Evolutionary conservation across 2,113 vertebrate species (phyloP), one percentile per base, ranked within the genome.

Genomic region (Cyanoderma ruficeps): DNA sequence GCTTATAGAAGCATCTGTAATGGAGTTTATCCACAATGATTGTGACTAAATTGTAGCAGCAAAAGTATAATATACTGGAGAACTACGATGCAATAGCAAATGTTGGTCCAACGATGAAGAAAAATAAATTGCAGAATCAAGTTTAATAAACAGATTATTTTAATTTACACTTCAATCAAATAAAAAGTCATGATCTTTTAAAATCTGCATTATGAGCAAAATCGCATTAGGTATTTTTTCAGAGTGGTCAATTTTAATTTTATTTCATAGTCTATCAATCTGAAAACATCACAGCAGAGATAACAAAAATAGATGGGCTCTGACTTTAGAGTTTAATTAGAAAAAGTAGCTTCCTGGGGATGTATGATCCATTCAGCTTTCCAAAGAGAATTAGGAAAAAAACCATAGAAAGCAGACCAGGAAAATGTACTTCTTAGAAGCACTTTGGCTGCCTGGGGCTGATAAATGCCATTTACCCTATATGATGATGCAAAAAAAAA

Each of bases 1-100:
- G 35, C 44, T 93, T 93, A 86, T 41, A 92, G 68, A 88, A 92
- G 64, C 33, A 64, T 60, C 64, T 46, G 16, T 83, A 93, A 94
- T 79, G 56, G 71, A 67, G 90, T 93, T 92, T 92, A 94, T 63
- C 68, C 56, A 17, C 55, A 90, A 90, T 49, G 50, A 77, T 92
- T 89, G 79, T 67, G 57, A 90, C 47, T 90, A 86, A 94, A 94
- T n/a, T 64, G 30, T 31, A 92, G 72, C 52, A 88, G 68, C 13
- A 64, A 56, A 71, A 86, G 27, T 55, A 64, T 59, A 78, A 74
- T 17, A 11, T 33, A 44, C 11, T 33, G 28, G 15, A 88, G 61
- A 88, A 77, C 23, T 64, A 60, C 24, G 95, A 4, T 70, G 71
- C 11, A 81, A 78, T 41, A 67, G 15, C 12, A 93, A 90, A 77